Conservation (phyloP, 2,797 vertebrate genomes). For the Manis javanica region DNA sequence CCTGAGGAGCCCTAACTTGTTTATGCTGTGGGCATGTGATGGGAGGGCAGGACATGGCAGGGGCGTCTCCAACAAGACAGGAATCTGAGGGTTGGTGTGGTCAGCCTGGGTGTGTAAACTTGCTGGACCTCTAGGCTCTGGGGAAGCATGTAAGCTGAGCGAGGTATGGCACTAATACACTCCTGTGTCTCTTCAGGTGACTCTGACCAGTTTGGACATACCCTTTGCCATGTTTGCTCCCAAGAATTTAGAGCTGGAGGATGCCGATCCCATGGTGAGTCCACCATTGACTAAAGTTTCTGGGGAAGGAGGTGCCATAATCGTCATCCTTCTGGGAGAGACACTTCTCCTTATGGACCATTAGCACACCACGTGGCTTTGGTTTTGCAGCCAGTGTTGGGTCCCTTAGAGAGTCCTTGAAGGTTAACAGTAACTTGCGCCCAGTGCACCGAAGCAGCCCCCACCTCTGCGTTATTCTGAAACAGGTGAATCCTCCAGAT, state of each 20-base stretch:
- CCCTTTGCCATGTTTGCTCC: conserved; percentile 98
- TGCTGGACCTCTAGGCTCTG: background rate
- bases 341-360: background rate
- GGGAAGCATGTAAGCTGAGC: accelerated
- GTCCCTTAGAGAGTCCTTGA: background rate
- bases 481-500: conserved; percentile 94
- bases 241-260: conserved; percentile 93
- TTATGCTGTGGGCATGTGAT: background rate
- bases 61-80: background rate
- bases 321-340: background rate
- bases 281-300: background rate
- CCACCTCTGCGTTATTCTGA: conserved; percentile 68
- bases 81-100: background rate
- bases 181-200: conserved; percentile 89
- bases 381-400: background rate
- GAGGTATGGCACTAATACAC: conserved; percentile 36
- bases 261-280: conserved; percentile 96
- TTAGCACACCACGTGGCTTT: background rate
- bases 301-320: no score
- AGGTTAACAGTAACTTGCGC: background rate
- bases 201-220: conserved; percentile 94
- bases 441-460: background rate
- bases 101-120: background rate
- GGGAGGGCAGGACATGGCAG: background rate
- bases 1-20: background rate